A percentile compares a stretch with the other conserved stretches of the same genome.
These are phyloP conservation scores for Rousettus leschenaultii DNA, from an alignment of 2,113 vertebrate genomes.

Conservation along the genomic window DNA sequence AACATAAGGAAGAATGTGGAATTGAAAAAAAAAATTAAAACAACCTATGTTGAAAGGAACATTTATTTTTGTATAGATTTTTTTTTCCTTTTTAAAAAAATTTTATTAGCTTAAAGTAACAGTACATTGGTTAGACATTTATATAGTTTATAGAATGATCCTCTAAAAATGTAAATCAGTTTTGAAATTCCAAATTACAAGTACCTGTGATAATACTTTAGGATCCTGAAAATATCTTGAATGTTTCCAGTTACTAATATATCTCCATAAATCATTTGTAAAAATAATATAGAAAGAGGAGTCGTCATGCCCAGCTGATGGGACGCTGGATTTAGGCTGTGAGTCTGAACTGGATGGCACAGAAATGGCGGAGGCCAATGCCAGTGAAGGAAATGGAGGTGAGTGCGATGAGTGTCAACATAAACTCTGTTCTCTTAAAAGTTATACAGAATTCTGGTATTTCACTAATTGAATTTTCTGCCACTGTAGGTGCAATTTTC, in stretches of 20 bases:
- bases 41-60: neutral
- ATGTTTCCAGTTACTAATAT: slow-evolving; percentile 61
- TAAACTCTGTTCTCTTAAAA: neutral
- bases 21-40: slow-evolving; percentile 1
- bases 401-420: slow-evolving; percentile 52
- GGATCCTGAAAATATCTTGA: slow-evolving; percentile 55
- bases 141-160: too few species aligned
- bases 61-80: neutral
- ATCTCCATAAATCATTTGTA: slow-evolving; percentile 56
- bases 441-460: neutral
- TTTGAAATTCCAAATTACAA: too few species aligned
- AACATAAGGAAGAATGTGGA: neutral
- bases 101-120: too few species aligned
- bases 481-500: neutral
- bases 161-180: too few species aligned
- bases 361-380: slow-evolving; percentile 87
- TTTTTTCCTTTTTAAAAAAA: too few species aligned
- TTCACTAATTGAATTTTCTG: neutral
- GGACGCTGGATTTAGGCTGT: slow-evolving; percentile 87
- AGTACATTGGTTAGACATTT: too few species aligned
- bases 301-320: slow-evolving; percentile 83
- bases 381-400: slow-evolving; percentile 87
- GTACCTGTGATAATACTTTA: slow-evolving; percentile 38
- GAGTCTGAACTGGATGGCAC: slow-evolving; percentile 87
- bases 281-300: slow-evolving; percentile 85